phyloP scores from a whole-genome alignment of 37 sponge, comb jelly and placozoan species.

The Ianthella basta region DNA sequence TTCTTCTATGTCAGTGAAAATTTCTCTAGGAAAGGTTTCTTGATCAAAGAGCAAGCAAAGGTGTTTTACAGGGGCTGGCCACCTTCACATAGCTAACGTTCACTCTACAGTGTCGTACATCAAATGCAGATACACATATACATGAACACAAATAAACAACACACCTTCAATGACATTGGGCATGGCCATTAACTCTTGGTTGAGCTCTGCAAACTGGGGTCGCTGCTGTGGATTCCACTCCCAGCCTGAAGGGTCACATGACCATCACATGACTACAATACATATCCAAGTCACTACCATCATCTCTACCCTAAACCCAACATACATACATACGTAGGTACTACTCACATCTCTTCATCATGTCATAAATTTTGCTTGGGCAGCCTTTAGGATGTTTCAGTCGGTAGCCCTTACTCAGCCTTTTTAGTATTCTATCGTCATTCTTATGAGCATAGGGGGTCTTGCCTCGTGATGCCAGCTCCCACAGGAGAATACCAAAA shows the following conservation, averaged over 20 bases:
- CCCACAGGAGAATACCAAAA: constrained; percentile 98
- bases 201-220: constrained; percentile 74
- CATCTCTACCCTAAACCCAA: neutral
- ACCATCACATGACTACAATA: neutral
- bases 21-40: too few species aligned
- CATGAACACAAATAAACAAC: neutral
- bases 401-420: constrained; percentile 88
- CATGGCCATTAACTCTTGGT: constrained; percentile 67
- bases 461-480: constrained; percentile 95
- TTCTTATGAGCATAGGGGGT: constrained; percentile 94
- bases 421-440: constrained; percentile 81
- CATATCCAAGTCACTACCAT: neutral
- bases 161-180: constrained; percentile 84
- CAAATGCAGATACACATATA: neutral
- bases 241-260: constrained; percentile 62
- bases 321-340: neutral
- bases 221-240: constrained; percentile 76
- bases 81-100: too few species aligned
- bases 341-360: constrained; percentile 81
- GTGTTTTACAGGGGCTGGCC: too few species aligned
- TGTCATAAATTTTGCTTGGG: constrained; percentile 81
- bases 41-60: too few species aligned
- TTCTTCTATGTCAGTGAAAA: too few species aligned
- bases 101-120: too few species aligned
- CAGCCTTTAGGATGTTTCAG: constrained; percentile 95